Conservation (phyloP, 2,888 invertebrate species). For the Phania funesta region DNA sequence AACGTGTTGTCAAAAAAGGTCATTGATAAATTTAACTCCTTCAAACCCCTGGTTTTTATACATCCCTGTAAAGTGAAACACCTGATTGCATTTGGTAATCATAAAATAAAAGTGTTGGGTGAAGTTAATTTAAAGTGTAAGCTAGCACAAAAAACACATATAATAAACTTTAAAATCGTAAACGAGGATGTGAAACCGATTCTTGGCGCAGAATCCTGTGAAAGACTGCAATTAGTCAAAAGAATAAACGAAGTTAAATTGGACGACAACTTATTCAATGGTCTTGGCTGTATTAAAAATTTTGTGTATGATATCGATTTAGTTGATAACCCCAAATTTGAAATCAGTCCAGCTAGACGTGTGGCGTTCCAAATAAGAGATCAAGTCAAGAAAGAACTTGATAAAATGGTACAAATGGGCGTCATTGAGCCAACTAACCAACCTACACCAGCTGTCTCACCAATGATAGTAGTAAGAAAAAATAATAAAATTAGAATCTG, state of each 20-base stretch:
- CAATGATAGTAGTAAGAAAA: conserved; percentile 38
- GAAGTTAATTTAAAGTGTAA: not conserved
- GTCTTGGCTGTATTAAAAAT: not conserved
- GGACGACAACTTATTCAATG: conserved; percentile 1
- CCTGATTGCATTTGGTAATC: not conserved
- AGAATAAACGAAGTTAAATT: not conserved
- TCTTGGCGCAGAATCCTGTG: not conserved
- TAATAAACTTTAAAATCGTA: conserved; percentile 18
- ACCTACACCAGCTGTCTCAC: conserved; percentile 63
- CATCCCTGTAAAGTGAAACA: not conserved
- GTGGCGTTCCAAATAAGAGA: conserved; percentile 60
- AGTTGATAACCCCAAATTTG: conserved; percentile 54
- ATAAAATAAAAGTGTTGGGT: conserved; percentile 12
- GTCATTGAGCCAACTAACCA: conserved; percentile 51
- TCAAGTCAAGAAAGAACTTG: conserved; percentile 61
- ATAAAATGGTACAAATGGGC: conserved; percentile 50
- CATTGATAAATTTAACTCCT: not conserved
- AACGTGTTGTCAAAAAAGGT: not conserved
- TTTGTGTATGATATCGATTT: conserved; percentile 23
- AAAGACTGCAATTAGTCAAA: conserved; percentile 11
- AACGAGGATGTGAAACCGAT: conserved; percentile 32
- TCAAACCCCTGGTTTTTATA: not conserved
- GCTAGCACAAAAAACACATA: not conserved
- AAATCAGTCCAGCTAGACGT: conserved; percentile 53
- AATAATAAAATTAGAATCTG: conserved; percentile 51